These are phyloP conservation scores for Spilosoma lubricipeda DNA, from an alignment of 2,888 invertebrate species.

Conservation along the genomic window DNA sequence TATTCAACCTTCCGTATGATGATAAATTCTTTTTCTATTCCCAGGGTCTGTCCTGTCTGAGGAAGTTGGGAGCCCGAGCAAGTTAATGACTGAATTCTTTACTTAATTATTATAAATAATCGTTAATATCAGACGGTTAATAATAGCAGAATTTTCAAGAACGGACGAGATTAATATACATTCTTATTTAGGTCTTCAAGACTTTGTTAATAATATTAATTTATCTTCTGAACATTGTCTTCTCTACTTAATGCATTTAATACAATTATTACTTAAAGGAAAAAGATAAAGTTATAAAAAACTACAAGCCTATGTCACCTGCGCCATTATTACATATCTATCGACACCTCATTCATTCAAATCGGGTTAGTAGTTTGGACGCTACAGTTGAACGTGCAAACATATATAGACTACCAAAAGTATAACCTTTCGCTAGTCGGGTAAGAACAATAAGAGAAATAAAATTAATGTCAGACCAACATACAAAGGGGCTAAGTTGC, in stretches of 20 bases:
- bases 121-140: conserved; percentile 28
- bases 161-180: not conserved
- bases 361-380: no score
- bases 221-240: not conserved
- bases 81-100: conserved; percentile 66
- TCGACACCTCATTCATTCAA: no score
- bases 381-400: no score
- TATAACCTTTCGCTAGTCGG: no score
- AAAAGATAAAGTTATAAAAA: not conserved
- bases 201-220: not conserved
- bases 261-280: not conserved
- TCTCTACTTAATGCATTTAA: not conserved
- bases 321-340: no score
- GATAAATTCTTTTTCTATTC: conserved; percentile 50
- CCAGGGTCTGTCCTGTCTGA: conserved; percentile 80
- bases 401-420: no score
- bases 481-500: no score
- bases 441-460: no score
- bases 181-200: not conserved
- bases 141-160: not conserved
- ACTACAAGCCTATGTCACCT: no score
- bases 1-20: no score
- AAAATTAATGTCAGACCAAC: not conserved
- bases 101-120: conserved; percentile 34
- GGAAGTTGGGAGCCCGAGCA: conserved; percentile 81